A percentile compares a stretch with the other conserved stretches of the same genome.
phyloP scores from a whole-genome alignment of 2,113 vertebrate genomes.

The Aspidoscelis tigris region DNA sequence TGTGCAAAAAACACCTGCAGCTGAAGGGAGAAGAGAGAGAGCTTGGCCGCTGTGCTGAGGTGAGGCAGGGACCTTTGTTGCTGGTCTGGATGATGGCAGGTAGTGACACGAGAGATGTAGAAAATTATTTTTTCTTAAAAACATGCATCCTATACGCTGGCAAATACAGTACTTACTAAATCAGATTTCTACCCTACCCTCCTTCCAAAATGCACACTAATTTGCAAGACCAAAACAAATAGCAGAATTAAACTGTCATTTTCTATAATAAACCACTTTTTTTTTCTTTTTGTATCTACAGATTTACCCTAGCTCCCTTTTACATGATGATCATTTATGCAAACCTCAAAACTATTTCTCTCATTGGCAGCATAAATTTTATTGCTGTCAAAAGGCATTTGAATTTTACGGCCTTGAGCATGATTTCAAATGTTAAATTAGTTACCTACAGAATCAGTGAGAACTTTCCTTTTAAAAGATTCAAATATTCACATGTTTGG shows the following conservation, averaged over 20 bases:
- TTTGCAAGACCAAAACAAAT: too few relatives aligned
- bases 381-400: background rate
- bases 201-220: too few relatives aligned
- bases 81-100: too few relatives aligned
- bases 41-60: too few relatives aligned
- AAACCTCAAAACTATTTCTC: background rate
- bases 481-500: background rate
- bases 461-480: background rate
- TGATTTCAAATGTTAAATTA: background rate
- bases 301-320: background rate
- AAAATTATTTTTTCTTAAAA: too few relatives aligned
- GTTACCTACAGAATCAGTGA: background rate
- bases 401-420: background rate
- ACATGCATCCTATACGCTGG: too few relatives aligned
- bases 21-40: too few relatives aligned
- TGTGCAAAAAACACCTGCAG: too few relatives aligned
- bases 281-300: background rate
- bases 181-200: too few relatives aligned
- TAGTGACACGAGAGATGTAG: too few relatives aligned
- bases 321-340: background rate
- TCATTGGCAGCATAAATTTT: background rate
- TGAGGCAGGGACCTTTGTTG: too few relatives aligned
- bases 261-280: background rate
- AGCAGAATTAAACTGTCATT: background rate
- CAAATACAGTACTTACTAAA: too few relatives aligned